A percentile compares a stretch with the other conserved stretches of the same genome.
Conservation (phyloP, 1,140 invertebrate species). For the Goniozus legneri region DNA sequence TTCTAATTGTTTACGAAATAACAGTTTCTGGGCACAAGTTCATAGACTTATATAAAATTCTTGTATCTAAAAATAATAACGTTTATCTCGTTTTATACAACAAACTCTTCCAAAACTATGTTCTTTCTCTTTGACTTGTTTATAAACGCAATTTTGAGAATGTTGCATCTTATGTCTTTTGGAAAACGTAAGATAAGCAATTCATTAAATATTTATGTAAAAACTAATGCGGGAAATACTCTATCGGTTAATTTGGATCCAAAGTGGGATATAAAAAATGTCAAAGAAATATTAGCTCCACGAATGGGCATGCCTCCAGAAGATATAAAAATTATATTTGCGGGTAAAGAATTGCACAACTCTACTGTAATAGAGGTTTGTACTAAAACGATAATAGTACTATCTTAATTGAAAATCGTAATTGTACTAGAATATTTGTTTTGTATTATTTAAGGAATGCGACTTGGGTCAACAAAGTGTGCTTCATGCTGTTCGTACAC, state of each 20-base stretch:
- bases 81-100: no score
- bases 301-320: constrained; percentile 65
- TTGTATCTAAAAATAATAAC: no score
- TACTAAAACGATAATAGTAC: not conserved
- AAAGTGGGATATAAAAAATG: constrained; percentile 71
- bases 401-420: constrained; percentile 3
- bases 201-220: constrained; percentile 67
- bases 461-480: constrained; percentile 80
- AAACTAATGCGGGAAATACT: constrained; percentile 67
- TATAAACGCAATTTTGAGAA: constrained; percentile 57
- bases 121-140: constrained; percentile 60
- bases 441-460: constrained; percentile 62
- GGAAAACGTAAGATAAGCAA: constrained; percentile 60
- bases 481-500: constrained; percentile 68
- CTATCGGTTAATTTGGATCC: constrained; percentile 69
- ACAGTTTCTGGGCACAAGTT: no score
- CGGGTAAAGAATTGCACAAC: constrained; percentile 78
- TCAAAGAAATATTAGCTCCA: constrained; percentile 70
- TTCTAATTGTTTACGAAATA: no score
- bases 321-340: constrained; percentile 81
- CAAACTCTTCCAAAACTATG: constrained; percentile 41
- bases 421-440: constrained; percentile 10
- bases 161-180: constrained; percentile 64
- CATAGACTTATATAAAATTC: no score
- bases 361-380: constrained; percentile 66